Conservation (phyloP, 2,888 invertebrate genomes). For the Phragmatobia fuliginosa region DNA sequence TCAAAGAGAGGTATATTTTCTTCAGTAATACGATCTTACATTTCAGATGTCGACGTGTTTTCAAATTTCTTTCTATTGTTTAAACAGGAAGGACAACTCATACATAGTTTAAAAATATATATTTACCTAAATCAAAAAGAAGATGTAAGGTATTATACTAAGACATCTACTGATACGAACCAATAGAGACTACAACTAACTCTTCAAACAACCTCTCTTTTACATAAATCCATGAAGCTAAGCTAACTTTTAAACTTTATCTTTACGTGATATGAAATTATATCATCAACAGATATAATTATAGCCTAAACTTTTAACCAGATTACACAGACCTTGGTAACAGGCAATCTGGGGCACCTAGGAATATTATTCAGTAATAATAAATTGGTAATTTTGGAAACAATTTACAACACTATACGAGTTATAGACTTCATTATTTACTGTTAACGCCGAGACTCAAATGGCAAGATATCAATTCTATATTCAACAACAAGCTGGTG, state of each 20-base stretch:
- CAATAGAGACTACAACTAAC: too few relatives aligned
- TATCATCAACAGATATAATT: background rate
- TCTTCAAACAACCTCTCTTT: too few relatives aligned
- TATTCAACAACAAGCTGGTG: too few relatives aligned
- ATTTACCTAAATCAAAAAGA: too few relatives aligned
- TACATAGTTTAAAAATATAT: too few relatives aligned
- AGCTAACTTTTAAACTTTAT: background rate
- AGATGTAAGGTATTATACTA: too few relatives aligned
- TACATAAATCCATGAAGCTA: too few relatives aligned
- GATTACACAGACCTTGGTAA: background rate
- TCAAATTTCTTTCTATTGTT: background rate
- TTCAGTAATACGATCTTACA: background rate
- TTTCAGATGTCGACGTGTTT: background rate
- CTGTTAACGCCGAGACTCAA: slow-evolving; percentile 38
- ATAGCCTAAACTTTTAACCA: background rate
- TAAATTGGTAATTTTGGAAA: background rate
- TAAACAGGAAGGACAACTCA: background rate
- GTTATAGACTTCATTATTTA: slow-evolving; percentile 36
- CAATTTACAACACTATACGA: slow-evolving; percentile 10
- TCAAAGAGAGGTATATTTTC: slow-evolving; percentile 28
- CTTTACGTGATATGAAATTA: background rate
- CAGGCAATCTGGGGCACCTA: too few relatives aligned
- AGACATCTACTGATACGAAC: too few relatives aligned
- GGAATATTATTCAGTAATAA: too few relatives aligned
- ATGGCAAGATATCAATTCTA: slow-evolving; percentile 57